A percentile compares a stretch with the other conserved stretches of the same genome.
These are phyloP conservation scores for Apamea epomidion DNA, from an alignment of 2,888 invertebrate genomes.

Conservation along the genomic window DNA sequence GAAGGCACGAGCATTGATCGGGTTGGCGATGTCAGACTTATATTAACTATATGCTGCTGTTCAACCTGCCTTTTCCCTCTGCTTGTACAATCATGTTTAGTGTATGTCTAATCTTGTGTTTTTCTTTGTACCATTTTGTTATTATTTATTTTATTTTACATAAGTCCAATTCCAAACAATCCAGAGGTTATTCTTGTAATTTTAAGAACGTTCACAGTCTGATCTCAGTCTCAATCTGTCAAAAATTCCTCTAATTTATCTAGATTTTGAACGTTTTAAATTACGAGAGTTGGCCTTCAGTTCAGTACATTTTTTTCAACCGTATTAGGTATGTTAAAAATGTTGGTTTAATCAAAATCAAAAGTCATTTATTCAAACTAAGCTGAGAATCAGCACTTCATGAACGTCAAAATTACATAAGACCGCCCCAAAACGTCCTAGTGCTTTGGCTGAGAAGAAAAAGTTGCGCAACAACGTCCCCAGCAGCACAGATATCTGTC, in stretches of 20 bases:
- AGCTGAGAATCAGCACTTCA: background rate
- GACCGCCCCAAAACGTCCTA: background rate
- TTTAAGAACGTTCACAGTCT: too few species aligned
- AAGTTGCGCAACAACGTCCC: background rate
- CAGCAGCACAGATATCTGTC: background rate
- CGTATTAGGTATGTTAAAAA: background rate
- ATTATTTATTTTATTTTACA: too few species aligned
- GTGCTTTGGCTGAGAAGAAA: background rate
- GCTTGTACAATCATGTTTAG: too few species aligned
- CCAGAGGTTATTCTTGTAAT: too few species aligned
- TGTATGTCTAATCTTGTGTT: too few species aligned
- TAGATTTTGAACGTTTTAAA: too few species aligned
- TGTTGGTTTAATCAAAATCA: background rate
- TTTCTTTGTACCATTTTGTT: too few species aligned
- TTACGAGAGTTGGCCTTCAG: too few species aligned
- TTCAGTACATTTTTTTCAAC: background rate
- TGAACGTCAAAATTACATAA: background rate
- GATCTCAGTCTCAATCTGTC: too few species aligned
- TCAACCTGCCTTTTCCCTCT: too few species aligned
- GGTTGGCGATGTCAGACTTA: background rate
- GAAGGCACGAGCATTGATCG: background rate
- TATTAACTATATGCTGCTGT: too few species aligned
- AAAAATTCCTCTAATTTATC: too few species aligned
- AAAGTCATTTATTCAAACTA: background rate
- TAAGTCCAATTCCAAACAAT: background rate